These are phyloP conservation scores for Pelvicachromis taeniatus DNA, from an alignment of 2,113 vertebrate species.

Conservation along the genomic window DNA sequence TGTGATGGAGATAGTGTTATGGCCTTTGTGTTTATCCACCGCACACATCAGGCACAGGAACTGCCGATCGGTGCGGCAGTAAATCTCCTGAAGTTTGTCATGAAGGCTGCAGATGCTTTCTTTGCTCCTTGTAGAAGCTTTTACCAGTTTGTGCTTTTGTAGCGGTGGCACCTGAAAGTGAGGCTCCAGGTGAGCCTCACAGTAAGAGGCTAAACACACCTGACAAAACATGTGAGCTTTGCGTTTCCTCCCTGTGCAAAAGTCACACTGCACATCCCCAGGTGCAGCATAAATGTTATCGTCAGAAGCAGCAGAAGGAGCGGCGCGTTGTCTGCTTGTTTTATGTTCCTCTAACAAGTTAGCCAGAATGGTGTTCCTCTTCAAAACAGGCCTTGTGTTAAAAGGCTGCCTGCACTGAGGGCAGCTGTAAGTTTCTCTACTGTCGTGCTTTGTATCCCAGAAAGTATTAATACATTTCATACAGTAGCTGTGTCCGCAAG, in stretches of 20 bases:
- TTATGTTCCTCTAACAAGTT: conserved; percentile 13
- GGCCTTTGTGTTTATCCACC: conserved; percentile 21
- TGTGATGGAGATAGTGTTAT: conserved; percentile 10
- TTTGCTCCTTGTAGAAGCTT: background rate
- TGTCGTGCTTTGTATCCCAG: conserved; percentile 7
- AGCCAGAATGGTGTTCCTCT: conserved; percentile 34
- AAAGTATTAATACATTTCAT: conserved; percentile 22
- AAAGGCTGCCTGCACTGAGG: conserved; percentile 45
- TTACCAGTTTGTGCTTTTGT: conserved; percentile 32
- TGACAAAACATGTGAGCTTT: conserved; percentile 41
- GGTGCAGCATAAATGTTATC: background rate
- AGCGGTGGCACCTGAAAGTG: conserved; percentile 15
- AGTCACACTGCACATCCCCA: conserved; percentile 36
- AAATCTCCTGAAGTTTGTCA: conserved; percentile 32
- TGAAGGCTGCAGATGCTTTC: conserved; percentile 34
- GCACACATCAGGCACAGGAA: conserved; percentile 36
- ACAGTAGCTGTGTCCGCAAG: conserved; percentile 54
- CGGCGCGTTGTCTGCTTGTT: background rate
- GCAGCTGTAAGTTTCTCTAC: conserved; percentile 5
- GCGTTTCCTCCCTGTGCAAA: conserved; percentile 15
- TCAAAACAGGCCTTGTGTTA: conserved; percentile 23
- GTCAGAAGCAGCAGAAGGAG: background rate
- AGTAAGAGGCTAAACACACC: conserved; percentile 40
- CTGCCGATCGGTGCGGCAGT: conserved; percentile 33
- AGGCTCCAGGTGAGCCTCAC: conserved; percentile 30